Conservation (phyloP, 2,888 invertebrate genomes). For the Dasysyrphus albostriatus region DNA sequence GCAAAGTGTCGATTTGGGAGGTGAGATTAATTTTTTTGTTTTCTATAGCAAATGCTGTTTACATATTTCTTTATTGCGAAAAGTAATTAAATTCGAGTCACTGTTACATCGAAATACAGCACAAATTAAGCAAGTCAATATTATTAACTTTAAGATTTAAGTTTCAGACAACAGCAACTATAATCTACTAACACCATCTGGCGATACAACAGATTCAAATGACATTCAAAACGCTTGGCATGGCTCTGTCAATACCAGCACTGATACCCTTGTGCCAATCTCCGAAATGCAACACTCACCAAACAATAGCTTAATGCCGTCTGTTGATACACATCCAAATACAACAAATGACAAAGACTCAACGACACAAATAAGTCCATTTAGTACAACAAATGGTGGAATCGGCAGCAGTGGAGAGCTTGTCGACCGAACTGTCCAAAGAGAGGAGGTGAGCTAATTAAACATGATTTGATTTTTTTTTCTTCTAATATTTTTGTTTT, state of each 20-base stretch:
- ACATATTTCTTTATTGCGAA: not conserved
- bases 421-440: constrained; percentile 62
- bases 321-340: constrained; percentile 7
- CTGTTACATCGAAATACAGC: not conserved
- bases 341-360: constrained; percentile 49
- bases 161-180: constrained; percentile 63
- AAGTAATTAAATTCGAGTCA: not conserved
- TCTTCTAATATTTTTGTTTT: not conserved
- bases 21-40: constrained; percentile 69
- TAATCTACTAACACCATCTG: constrained; percentile 62
- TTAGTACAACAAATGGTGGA: constrained; percentile 49
- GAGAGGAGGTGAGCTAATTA: constrained; percentile 51
- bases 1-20: constrained; percentile 79
- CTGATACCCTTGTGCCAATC: constrained; percentile 85
- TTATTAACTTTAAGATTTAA: constrained; percentile 30
- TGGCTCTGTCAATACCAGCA: constrained; percentile 84
- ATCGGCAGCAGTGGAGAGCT: constrained; percentile 11
- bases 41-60: not conserved
- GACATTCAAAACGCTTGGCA: constrained; percentile 79
- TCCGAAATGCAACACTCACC: constrained; percentile 66
- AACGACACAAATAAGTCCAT: constrained; percentile 47
- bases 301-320: constrained; percentile 13
- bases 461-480: not conserved
- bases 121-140: not conserved
- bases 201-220: constrained; percentile 45